Percentiles rank a stretch among this genome's conserved stretches.
These are phyloP conservation scores for Heliconius sara DNA, from an alignment of 2,888 invertebrate species.

Conservation along the genomic window DNA sequence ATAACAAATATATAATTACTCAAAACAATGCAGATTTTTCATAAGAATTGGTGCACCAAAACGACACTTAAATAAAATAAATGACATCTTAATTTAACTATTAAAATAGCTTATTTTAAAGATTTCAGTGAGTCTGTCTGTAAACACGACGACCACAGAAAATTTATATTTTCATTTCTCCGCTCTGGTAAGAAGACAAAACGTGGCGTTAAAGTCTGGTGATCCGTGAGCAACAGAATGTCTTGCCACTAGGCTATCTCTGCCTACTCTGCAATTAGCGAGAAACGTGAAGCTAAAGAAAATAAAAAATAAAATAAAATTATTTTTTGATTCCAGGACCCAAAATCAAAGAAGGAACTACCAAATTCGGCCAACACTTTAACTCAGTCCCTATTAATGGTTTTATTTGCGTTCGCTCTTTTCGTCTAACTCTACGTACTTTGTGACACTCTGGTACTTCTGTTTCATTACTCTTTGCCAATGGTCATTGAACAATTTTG, in stretches of 20 bases:
- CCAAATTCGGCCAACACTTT: conserved; percentile 27
- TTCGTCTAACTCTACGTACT: conserved; percentile 31
- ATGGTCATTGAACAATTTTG: conserved; percentile 35
- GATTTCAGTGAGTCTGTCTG: neutral
- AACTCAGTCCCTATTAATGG: conserved; percentile 28
- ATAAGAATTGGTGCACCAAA: neutral
- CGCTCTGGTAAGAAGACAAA: neutral
- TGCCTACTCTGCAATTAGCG: neutral
- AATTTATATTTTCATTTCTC: neutral
- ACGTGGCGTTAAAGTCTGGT: neutral
- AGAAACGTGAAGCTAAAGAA: neutral
- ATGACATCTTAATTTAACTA: neutral
- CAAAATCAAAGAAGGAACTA: conserved; percentile 6
- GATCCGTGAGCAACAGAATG: neutral
- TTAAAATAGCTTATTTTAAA: neutral
- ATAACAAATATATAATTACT: too few relatives aligned
- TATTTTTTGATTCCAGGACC: conserved; percentile 24
- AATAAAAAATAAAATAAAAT: neutral
- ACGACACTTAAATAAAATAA: neutral
- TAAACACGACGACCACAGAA: neutral
- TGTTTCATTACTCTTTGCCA: conserved; percentile 28
- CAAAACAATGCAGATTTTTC: neutral
- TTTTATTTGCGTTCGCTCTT: conserved; percentile 27
- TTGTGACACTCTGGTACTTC: conserved; percentile 39
- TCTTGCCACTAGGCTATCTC: neutral